Evolutionary conservation across 1,140 invertebrate genomes (phyloP), one percentile per base, ranked within the genome.

Genomic region (Polypedilum vanderplanki): DNA sequence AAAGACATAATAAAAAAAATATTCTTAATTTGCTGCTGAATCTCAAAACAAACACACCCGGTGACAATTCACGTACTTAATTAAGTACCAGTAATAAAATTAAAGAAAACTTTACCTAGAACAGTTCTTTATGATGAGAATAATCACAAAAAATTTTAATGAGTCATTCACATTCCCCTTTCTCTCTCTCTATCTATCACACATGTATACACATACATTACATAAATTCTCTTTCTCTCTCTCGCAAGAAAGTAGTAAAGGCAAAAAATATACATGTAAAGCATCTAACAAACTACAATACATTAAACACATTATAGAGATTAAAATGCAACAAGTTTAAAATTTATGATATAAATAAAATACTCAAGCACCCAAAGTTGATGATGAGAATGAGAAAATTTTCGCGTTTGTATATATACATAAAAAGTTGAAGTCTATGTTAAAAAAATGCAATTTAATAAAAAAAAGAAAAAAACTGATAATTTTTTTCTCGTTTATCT

Each of bases 291-390:
- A n/a, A 57, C n/a, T 4, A 57, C 12, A 57, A 57, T n/a, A 9
- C 46, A 57, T 57, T 57, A 57, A 4, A 57, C 12, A 57, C 46
- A 57, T 57, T 57, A 57, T 57, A 57, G 46, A 57, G 12, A 57
- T n/a, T 57, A 57, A 57, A n/a, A 57, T 57, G 46, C 46, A 57
- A 57, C 46, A 57, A 57, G 46, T 57, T n/a, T 57, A 57, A 57
- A n/a, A 57, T 57, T 57, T n/a, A 57, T 46, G 9, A 46, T 57
- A 57, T 57, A 57, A 57, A 57, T 46, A 12, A 57, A 33, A 33
- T 33, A 33, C 24, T 33, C 24, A 33, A 3, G 24, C 24, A 3
- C 24, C 5, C 24, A 5, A 33, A 33, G 24, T 33, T 33, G 24
- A 33, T 33, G 24, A 33, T 33, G 24, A 33, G 5, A 5, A 33